Percentiles rank a stretch among this genome's conserved stretches.
Conservation (phyloP, 2,888 invertebrate genomes). For the Drosophila mercatorum region DNA sequence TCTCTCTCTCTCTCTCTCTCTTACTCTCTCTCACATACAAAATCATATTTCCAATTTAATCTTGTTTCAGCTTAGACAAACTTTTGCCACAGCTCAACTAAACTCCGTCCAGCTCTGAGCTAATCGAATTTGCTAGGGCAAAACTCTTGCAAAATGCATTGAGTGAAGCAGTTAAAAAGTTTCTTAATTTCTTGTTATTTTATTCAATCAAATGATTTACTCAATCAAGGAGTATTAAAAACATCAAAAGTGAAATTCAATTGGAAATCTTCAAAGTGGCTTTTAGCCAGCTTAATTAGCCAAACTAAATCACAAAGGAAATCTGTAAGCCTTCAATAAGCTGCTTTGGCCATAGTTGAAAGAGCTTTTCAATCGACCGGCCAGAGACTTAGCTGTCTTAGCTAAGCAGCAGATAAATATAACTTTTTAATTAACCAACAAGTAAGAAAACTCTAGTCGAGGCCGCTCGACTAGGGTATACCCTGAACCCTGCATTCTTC, state of each 20-base stretch:
- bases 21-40: background rate
- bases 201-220: background rate
- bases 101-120: background rate
- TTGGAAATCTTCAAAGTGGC: background rate
- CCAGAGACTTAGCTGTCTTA: background rate
- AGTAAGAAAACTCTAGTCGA: too few relatives aligned
- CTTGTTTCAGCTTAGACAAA: background rate
- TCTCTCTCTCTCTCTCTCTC: too few relatives aligned
- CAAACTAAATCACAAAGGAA: background rate
- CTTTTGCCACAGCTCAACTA: background rate
- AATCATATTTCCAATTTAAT: background rate
- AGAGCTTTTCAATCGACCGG: background rate
- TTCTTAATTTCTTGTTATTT: background rate
- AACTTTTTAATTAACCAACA: background rate
- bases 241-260: background rate
- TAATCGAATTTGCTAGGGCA: background rate
- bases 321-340: background rate
- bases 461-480: too few relatives aligned
- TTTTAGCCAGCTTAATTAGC: background rate
- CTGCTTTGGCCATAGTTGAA: background rate
- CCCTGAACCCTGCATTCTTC: too few relatives aligned
- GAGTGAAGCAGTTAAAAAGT: conserved; percentile 2
- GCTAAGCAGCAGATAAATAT: background rate
- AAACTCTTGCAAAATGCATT: background rate
- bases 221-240: background rate